Evolutionary conservation across 2,113 vertebrate genomes (phyloP), one percentile per base, ranked within the genome.

Genomic region (Ctenomys sociabilis): DNA sequence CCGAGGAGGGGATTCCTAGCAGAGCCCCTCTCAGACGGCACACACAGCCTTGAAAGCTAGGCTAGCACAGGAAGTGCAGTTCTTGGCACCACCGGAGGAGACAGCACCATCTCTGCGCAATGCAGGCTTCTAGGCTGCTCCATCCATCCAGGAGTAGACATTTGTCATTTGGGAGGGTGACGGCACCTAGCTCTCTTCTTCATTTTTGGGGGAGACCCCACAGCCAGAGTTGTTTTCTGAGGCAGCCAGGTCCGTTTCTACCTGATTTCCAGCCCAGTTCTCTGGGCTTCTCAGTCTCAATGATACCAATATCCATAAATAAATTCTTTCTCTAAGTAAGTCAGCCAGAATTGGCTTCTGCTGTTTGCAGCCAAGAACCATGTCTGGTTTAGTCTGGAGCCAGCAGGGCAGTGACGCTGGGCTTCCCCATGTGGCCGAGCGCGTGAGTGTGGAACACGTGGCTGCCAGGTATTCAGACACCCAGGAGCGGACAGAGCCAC

Each of bases 321-420:
- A 91, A 75, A 93, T 85, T 83, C 28, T 49, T 90, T 93, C 89
- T 80, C 54, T 89, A 49, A 43, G 90, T 68, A 63, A 35, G 35
- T 85, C 52, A 84, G 59, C 19, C 72, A 64, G 78, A 94, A 89
- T 91, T 90, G 49, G 78, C 83, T 95, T 94, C 82, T 88, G 40
- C 93, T 81, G 72, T 85, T 83, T 82, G n/a, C 45, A 93, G 84
- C 64, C 91, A 93, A 88, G 85, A 93, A 81, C 52, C 52, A 32
- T 66, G 43, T 66, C 63, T 63, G 88, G 30, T 57, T 84, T 45
- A 49, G 68, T 68, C 28, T 70, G 61, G 54, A 92, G 86, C 40
- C 91, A 85, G 52, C 43, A 72, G 8, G 73, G 37, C 64, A 57
- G 17, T 83, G 78, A 63, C 11, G 10, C 70, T n/a, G 45, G n/a